These are phyloP conservation scores for Palythoa grandiflora DNA, from an alignment of 92 coral and sea anemone species.

Conservation along the genomic window DNA sequence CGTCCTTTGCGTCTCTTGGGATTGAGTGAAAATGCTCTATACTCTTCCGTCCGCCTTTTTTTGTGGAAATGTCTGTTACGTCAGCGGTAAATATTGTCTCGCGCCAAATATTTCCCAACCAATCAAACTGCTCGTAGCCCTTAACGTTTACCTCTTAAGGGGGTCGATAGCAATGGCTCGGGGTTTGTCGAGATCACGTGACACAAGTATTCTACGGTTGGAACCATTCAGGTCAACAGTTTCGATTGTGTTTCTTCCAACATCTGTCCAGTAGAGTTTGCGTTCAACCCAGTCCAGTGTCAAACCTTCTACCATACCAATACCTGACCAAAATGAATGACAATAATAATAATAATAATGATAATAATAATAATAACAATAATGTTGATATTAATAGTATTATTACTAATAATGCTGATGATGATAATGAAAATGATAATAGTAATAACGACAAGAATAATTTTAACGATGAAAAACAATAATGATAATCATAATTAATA, in stretches of 20 bases:
- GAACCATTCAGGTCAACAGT: conserved; percentile 24
- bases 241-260: conserved; percentile 3
- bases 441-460: no score
- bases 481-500: no score
- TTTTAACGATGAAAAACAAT: neutral
- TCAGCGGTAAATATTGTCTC: no score
- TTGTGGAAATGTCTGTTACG: no score
- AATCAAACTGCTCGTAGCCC: no score
- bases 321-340: neutral
- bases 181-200: conserved; percentile 22
- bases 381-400: no score
- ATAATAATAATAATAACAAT: no score
- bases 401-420: no score
- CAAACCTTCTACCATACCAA: conserved; percentile 31
- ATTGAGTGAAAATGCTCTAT: no score
- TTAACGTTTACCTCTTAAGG: neutral
- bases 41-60: no score
- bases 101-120: no score
- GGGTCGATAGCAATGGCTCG: conserved; percentile 31
- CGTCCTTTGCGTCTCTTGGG: no score
- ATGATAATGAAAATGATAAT: neutral
- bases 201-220: conserved; percentile 9
- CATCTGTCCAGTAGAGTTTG: conserved; percentile 40
- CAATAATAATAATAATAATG: neutral
- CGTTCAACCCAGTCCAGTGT: conserved; percentile 23